Evolutionary conservation across 2,113 vertebrate genomes (phyloP).

Genomic region (Phrynosoma blainvillii): DNA sequence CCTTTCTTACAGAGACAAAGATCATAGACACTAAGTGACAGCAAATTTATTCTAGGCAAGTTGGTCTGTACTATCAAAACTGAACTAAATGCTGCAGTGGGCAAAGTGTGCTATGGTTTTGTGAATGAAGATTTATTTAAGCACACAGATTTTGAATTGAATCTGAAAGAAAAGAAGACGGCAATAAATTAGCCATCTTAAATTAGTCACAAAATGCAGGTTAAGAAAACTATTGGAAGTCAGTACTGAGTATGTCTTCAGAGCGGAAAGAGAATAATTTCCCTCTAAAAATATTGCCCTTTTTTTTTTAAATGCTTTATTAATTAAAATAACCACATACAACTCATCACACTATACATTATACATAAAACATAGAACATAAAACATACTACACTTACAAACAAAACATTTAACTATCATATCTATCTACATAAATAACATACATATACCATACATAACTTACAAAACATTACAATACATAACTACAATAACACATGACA

Average conservation of each 20-base stretch:
- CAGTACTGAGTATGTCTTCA: conserved; percentile 12
- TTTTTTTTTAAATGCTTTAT: too few relatives aligned
- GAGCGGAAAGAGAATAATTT: not conserved
- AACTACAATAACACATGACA: too few relatives aligned
- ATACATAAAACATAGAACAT: too few relatives aligned
- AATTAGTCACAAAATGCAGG: not conserved
- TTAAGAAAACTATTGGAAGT: conserved; percentile 27
- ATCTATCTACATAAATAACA: too few relatives aligned
- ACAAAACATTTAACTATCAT: too few relatives aligned
- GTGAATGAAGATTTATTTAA: not conserved
- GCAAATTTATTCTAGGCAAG: conserved; percentile 2
- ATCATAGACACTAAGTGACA: not conserved
- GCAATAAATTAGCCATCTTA: not conserved
- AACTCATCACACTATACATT: too few relatives aligned
- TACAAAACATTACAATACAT: too few relatives aligned
- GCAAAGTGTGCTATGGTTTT: not conserved
- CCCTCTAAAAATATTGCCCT: conserved; percentile 12
- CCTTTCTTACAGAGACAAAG: not conserved
- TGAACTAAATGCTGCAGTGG: accelerated
- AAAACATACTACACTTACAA: too few relatives aligned
- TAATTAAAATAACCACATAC: too few relatives aligned
- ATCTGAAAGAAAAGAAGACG: accelerated
- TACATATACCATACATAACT: too few relatives aligned
- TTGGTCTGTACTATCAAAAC: accelerated
- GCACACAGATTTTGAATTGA: conserved; percentile 26